Base-by-base conservation (phyloP, 2,113 vertebrate genomes). In the Saccopteryx bilineata region DNA sequence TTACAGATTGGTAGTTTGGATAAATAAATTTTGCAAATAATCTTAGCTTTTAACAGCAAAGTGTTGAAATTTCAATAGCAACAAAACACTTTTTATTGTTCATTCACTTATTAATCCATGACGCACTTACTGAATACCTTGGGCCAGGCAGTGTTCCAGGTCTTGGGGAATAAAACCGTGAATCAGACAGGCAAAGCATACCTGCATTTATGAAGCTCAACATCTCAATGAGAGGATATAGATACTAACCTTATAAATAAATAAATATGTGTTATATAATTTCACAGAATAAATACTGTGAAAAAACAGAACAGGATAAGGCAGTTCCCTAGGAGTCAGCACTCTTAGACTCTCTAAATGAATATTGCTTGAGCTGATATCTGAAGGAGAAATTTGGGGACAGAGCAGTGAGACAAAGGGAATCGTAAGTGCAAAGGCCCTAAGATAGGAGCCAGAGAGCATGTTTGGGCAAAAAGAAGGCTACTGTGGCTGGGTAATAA, bases 41-140 rank as follows among this genome's bases (percentile, higher is more conserved):
- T 31, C 31, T 85, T 87, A 78, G 33, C 54, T 81, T 96, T 94
- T 63, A 80, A 74, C 80, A 91, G 56, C 23, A 79, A 39, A 17
- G 12, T 82, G 80, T 5, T 81, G 24, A 84, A 81, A 90, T 63
- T 84, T 85, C 76, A 93, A 39, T 26, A 75, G 39, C 65, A 93
- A 82, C 19, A 24, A 94, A 87, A 92, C 74, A 58, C 5, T 61
- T 65, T 85, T 33, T 15, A 71, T 60, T 91, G 9, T 72, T 85
- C 56, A 39, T 91, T 79, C 33, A 66, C 50, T 80, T 72, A 58
- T 54, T 90, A 71, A 87, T 78, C 93, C 24, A 87, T 66, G 68
- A 87, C 91, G 52, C 61, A 63, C 23, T 81, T 63, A 39, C 1
- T 48, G 23, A 85, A 63, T 48, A 66, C 8, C 31, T 26, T 72